Evolutionary conservation across 2,888 invertebrate species (phyloP), one percentile per base, ranked within the genome.

Genomic region (Tupiocoris notatus): DNA sequence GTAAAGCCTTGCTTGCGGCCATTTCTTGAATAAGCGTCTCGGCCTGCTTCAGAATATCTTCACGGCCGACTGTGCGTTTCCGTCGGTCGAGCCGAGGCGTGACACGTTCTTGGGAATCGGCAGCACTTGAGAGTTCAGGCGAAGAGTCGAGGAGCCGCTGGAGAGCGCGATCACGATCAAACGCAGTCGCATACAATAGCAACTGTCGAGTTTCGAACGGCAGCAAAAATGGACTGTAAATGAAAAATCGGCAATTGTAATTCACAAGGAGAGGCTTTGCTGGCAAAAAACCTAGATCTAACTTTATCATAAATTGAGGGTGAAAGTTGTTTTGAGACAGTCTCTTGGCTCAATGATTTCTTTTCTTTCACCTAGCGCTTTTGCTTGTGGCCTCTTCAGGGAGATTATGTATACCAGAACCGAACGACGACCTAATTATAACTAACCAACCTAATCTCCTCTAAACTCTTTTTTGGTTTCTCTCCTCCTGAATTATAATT

Each of bases 131-230:
- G 76, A 95, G 86, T 86, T 95, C 95, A 6, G 95, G 95, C 71
- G 94, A 92, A 81, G 95, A 93, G 84, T 98, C 98, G 82, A 98
- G 88, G 80, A 99, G 88, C 77, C 98, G 91, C 86, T 97, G 96
- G 81, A 99, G 86, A 68, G 98, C 98, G 83, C 98, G 91, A 86
- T 96, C 96, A 76, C 98, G 91, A 87, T 99, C 98, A 86, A 99
- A 99, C 78, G 97, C 95, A 73, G 96, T 95, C 79, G 96, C 96
- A 86, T 98, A 98, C 86, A 99, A 94, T 80, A 99, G 85, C 82
- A 98, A 88, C 86, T 98, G 98, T 18, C 98, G 90, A 64, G 97
- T 96, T 84, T 98, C 97, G 86, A 99, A 99, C 73, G 98, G 97
- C 83, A 99, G 94, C 81, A 98, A 87, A 88, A 99, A 99, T 68